Conservation (phyloP, 2,888 invertebrate species). For the Coremacera marginata region DNA sequence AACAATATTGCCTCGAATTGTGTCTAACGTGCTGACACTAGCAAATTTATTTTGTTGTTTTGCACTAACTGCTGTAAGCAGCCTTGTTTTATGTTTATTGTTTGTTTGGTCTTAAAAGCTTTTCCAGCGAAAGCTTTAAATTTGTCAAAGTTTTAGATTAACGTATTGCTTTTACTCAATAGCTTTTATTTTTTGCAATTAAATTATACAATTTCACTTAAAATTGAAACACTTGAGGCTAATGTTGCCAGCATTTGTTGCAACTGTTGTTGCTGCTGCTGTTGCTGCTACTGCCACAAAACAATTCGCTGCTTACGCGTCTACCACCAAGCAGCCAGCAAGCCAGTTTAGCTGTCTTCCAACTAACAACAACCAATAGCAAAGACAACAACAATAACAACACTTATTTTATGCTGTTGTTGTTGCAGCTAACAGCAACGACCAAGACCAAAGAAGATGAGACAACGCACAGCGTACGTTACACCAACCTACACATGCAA, state of each 20-base stretch:
- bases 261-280: conserved; percentile 14
- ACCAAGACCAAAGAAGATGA: neutral
- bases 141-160: no score
- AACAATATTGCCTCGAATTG: no score
- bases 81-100: neutral
- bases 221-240: neutral
- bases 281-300: conserved; percentile 7
- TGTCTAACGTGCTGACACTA: no score
- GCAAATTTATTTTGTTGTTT: no score
- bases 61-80: neutral
- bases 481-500: neutral
- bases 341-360: neutral
- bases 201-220: neutral
- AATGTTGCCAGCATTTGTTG: conserved; percentile 8
- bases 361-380: neutral
- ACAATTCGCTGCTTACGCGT: conserved; percentile 1
- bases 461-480: neutral
- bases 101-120: neutral
- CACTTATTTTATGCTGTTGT: neutral
- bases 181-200: neutral
- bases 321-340: neutral
- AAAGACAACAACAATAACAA: neutral
- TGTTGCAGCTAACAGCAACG: neutral
- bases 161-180: neutral
- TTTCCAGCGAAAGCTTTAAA: neutral